Conservation (phyloP, 1,140 invertebrate genomes). For the Anastatus disparis region DNA sequence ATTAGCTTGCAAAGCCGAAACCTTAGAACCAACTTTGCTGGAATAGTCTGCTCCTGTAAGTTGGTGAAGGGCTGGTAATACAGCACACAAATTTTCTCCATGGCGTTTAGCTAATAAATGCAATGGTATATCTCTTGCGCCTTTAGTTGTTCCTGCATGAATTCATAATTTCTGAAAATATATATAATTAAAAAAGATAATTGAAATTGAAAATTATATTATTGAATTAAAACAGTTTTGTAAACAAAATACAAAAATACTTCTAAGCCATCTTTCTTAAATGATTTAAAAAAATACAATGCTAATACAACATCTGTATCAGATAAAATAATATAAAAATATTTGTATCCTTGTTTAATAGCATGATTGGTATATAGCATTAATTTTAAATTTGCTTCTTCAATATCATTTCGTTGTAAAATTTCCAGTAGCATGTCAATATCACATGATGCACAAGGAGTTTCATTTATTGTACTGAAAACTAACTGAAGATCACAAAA, state of each 20-base stretch:
- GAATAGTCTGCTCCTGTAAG: neutral
- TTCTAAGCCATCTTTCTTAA: neutral
- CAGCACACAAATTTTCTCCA: neutral
- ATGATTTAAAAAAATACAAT: neutral
- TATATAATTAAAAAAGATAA: neutral
- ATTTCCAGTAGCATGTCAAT: neutral
- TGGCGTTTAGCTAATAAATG: neutral
- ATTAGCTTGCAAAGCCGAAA: neutral
- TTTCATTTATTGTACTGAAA: neutral
- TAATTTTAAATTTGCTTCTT: neutral
- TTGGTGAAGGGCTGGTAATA: neutral
- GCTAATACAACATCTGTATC: neutral
- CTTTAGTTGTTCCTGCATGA: neutral
- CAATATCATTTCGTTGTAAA: neutral
- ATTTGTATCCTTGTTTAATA: neutral
- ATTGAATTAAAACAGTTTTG: neutral
- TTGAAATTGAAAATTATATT: too few species aligned
- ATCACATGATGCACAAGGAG: neutral
- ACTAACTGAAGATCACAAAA: neutral
- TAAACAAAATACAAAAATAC: neutral
- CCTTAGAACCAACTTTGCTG: neutral
- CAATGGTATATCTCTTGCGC: neutral
- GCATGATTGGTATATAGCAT: neutral
- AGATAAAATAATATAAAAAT: neutral
- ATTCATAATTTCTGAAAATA: conserved; percentile 7